Percentiles rank a stretch among this genome's conserved stretches.
Evolutionary conservation across 2,888 invertebrate species (phyloP).

Genomic region (Germaria angustata): DNA sequence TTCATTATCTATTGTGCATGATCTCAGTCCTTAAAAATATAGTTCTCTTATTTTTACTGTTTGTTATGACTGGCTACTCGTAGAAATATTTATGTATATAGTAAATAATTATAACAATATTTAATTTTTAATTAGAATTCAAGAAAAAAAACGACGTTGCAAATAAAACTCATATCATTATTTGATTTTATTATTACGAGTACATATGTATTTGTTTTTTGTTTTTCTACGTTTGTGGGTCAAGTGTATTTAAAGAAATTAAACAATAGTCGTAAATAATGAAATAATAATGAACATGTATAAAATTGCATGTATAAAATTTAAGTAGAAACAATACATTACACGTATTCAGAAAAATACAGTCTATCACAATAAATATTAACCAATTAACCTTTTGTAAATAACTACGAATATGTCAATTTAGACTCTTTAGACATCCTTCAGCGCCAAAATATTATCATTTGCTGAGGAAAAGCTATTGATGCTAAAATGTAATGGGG

Average conservation of each 20-base stretch:
- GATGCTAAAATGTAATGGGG: too few species aligned
- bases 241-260: conserved; percentile 53
- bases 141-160: background rate
- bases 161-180: conserved; percentile 14
- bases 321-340: conserved; percentile 1
- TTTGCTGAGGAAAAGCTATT: too few species aligned
- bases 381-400: too few species aligned
- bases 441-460: too few species aligned
- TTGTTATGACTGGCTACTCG: background rate
- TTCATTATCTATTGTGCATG: background rate
- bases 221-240: conserved; percentile 47
- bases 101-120: conserved; percentile 8
- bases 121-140: background rate
- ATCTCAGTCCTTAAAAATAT: background rate
- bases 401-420: too few species aligned
- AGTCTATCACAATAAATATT: too few species aligned
- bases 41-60: conserved; percentile 3
- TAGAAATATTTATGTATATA: background rate
- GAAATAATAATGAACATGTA: conserved; percentile 15
- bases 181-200: background rate
- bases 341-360: background rate
- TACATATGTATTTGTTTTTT: too few species aligned
- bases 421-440: too few species aligned
- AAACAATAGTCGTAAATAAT: background rate
- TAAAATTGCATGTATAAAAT: conserved; percentile 29